Evolutionary conservation across 1,140 invertebrate species (phyloP), one percentile per base, ranked within the genome.

Genomic region (Sminthurides bifidus): DNA sequence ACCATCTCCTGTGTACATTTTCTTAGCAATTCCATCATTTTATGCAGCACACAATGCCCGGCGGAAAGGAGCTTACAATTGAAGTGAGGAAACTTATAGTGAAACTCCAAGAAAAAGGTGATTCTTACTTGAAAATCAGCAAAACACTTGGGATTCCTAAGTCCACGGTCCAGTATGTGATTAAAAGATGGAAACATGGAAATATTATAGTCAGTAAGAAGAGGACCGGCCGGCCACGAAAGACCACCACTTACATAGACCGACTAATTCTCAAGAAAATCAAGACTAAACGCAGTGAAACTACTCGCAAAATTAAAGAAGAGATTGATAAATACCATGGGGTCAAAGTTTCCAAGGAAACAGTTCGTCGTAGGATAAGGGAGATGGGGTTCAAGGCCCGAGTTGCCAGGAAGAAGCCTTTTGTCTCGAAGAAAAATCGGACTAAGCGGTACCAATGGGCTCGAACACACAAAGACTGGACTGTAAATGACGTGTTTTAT

Each of bases 361-460:
- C 38, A 26, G 24, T 43, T 14, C 41, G 24, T 6, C 30, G 23
- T 3, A 21, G 19, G 2, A 3, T 54, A 27, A 45, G 24, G n/a
- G 21, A 23, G 10, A 12, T 3, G 2, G 43, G 29, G 23, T 26
- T 46, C 19, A 30, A 54, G 3, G 31, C 29, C 23, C 8, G 21
- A 10, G 6, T 24, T 27, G 45, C 45, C 12, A 21, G 8, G 24
- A 48, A 48, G 27, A 48, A 48, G 26, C 45, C 45, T 26, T 48
- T 48, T 21, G 29, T 48, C 6, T 12, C 8, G 3, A 33, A 33
- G 43, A 33, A 54, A 6, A 24, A 24, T 17, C 27, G 12, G 35
- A 54, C 21, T 17, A 46, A 54, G 23, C 3, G 52, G 26, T 26
- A 46, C 5, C 6, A 54, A 19, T 54, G 27, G n/a, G 52, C 41